phyloP scores from a whole-genome alignment of 2,113 vertebrate genomes.

The Carassius carassius region DNA sequence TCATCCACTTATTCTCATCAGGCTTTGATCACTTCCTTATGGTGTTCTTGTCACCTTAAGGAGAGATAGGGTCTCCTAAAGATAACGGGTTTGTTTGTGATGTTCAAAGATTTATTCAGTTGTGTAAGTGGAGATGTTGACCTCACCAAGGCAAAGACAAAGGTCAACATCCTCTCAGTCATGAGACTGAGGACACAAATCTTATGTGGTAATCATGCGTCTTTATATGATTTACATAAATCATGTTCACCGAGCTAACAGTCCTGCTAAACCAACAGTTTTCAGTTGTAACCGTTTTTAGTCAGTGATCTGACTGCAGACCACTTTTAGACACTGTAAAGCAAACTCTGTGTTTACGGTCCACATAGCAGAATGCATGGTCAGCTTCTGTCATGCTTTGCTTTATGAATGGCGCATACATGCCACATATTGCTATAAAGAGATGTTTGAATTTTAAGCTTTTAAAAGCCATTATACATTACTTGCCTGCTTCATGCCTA shows the following conservation, averaged over 20 bases:
- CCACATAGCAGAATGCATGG: neutral
- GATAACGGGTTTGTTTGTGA: slow-evolving; percentile 11
- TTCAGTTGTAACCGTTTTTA: neutral
- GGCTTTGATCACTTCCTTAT: neutral
- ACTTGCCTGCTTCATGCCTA: too few relatives aligned
- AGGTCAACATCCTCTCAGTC: slow-evolving; percentile 1
- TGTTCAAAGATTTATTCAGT: slow-evolving; percentile 6
- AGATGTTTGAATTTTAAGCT: neutral
- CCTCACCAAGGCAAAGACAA: neutral
- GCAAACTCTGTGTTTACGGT: neutral
- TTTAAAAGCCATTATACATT: neutral
- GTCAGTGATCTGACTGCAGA: neutral
- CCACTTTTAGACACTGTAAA: neutral
- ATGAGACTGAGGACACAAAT: slow-evolving; percentile 4
- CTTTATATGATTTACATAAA: neutral
- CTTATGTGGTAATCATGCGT: neutral
- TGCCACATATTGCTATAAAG: neutral
- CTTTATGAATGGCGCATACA: neutral
- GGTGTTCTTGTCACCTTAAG: too few relatives aligned
- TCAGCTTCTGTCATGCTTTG: too few relatives aligned
- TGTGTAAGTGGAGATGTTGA: slow-evolving; percentile 24
- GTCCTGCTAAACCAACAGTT: neutral
- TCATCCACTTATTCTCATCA: neutral
- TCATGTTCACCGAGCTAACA: neutral
- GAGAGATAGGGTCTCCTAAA: neutral